phyloP scores from a whole-genome alignment of 2,888 invertebrate genomes.

The Patella ulyssiponensis region DNA sequence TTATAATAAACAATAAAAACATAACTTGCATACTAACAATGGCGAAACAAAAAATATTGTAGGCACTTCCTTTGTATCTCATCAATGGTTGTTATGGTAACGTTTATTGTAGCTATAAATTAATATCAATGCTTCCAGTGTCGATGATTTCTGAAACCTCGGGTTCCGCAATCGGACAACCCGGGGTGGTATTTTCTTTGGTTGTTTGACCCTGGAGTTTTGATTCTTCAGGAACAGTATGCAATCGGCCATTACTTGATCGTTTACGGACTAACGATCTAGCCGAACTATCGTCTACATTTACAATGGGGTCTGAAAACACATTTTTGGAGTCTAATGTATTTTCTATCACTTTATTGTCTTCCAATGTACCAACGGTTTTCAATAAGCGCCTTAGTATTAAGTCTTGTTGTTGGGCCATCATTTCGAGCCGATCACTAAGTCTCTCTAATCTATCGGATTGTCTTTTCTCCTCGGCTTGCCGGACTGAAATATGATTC shows the following conservation, averaged over 20 bases:
- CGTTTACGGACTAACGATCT: neutral
- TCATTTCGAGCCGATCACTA: slow-evolving; percentile 30
- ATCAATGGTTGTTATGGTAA: neutral
- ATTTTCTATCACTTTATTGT: neutral
- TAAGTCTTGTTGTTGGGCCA: slow-evolving; percentile 28
- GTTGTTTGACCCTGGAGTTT: neutral
- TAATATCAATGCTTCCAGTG: neutral
- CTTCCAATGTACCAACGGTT: neutral
- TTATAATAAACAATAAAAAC: no score
- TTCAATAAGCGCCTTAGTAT: slow-evolving; percentile 16
- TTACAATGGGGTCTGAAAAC: no score
- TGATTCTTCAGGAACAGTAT: slow-evolving; percentile 9
- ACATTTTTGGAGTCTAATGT: neutral
- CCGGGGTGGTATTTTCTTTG: neutral
- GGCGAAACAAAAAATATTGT: slow-evolving; percentile 1
- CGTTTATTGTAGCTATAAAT: neutral
- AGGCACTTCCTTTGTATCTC: neutral
- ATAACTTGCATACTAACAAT: slow-evolving; percentile 8
- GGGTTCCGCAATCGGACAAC: neutral
- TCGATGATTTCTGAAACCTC: slow-evolving; percentile 8
- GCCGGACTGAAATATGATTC: slow-evolving; percentile 53
- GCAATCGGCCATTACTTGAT: neutral
- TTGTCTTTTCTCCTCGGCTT: slow-evolving; percentile 40
- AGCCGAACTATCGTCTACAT: neutral
- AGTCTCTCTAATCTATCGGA: slow-evolving; percentile 39